These are phyloP conservation scores for Xanthorhoe spadicearia DNA, from an alignment of 2,888 invertebrate genomes.

Conservation along the genomic window DNA sequence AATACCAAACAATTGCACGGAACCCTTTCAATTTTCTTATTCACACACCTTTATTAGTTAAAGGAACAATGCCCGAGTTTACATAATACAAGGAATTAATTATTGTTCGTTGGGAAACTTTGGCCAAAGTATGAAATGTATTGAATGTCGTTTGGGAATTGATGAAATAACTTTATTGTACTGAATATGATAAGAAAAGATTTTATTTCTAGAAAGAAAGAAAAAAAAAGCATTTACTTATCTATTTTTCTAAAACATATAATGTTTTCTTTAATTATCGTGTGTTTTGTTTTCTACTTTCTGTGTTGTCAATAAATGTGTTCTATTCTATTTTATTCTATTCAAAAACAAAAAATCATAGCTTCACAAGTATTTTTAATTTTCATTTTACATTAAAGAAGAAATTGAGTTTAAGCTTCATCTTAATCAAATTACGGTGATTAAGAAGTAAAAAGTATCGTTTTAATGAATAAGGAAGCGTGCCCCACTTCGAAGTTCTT, in stretches of 20 bases:
- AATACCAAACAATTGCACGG: slow-evolving; percentile 51
- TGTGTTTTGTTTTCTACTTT: no score
- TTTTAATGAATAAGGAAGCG: slow-evolving; percentile 49
- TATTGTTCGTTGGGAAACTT: slow-evolving; percentile 23
- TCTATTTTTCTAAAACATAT: no score
- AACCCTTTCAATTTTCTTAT: slow-evolving; percentile 49
- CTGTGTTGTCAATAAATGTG: no score
- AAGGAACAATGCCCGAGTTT: slow-evolving; percentile 33
- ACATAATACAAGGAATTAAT: slow-evolving; percentile 38
- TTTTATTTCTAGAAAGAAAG: not conserved
- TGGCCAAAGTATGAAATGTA: slow-evolving; percentile 19
- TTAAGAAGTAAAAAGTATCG: slow-evolving; percentile 37
- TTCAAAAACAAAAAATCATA: no score
- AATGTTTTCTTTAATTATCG: no score
- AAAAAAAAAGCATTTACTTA: no score
- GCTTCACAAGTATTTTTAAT: no score
- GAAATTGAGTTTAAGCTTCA: not conserved
- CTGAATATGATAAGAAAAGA: not conserved
- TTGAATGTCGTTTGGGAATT: not conserved
- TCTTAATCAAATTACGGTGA: slow-evolving; percentile 4
- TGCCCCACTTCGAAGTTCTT: slow-evolving; percentile 44
- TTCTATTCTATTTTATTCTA: no score
- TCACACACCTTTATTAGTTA: slow-evolving; percentile 39
- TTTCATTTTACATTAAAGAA: no score
- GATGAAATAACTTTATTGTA: not conserved